Evolutionary conservation across 2,888 invertebrate genomes (phyloP).

Genomic region (Andrena trimmerana): DNA sequence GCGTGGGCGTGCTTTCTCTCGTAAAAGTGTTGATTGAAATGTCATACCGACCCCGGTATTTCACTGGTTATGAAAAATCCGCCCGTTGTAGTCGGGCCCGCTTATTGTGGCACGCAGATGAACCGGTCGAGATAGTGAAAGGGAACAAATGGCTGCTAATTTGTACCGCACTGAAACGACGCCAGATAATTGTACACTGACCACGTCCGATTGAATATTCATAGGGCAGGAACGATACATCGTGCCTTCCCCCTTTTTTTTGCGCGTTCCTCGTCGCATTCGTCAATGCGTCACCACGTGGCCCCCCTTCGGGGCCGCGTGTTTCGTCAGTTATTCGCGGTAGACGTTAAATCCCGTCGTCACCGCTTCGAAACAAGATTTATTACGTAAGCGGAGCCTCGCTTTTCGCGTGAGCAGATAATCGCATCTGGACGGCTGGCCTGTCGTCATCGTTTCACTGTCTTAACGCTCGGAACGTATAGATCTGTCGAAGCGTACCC

Average conservation of each 20-base stretch:
- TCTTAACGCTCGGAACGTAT: slow-evolving; percentile 1
- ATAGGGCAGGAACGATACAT: slow-evolving; percentile 10
- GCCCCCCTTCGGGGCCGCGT: neutral
- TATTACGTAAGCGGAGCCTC: slow-evolving; percentile 23
- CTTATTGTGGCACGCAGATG: slow-evolving; percentile 41
- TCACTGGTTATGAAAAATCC: slow-evolving; percentile 56
- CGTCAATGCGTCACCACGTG: slow-evolving; percentile 1
- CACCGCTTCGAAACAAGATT: neutral
- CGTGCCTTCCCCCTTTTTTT: neutral
- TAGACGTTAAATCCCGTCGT: slow-evolving; percentile 10
- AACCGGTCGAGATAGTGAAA: slow-evolving; percentile 63
- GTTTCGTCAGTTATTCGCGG: neutral
- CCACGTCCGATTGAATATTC: slow-evolving; percentile 41
- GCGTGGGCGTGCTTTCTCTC: slow-evolving; percentile 63
- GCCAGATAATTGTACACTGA: slow-evolving; percentile 34
- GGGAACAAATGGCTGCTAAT: slow-evolving; percentile 59
- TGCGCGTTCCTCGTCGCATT: neutral
- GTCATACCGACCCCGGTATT: slow-evolving; percentile 61
- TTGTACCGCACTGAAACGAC: slow-evolving; percentile 37
- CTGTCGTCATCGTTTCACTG: slow-evolving; percentile 3
- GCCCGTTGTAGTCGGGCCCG: slow-evolving; percentile 51
- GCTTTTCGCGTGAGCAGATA: slow-evolving; percentile 4
- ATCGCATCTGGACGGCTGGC: neutral
- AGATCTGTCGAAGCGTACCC: neutral
- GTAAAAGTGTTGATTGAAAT: slow-evolving; percentile 64